Conservation (phyloP, 2,113 vertebrate species). For the Hoplias malabaricus region DNA sequence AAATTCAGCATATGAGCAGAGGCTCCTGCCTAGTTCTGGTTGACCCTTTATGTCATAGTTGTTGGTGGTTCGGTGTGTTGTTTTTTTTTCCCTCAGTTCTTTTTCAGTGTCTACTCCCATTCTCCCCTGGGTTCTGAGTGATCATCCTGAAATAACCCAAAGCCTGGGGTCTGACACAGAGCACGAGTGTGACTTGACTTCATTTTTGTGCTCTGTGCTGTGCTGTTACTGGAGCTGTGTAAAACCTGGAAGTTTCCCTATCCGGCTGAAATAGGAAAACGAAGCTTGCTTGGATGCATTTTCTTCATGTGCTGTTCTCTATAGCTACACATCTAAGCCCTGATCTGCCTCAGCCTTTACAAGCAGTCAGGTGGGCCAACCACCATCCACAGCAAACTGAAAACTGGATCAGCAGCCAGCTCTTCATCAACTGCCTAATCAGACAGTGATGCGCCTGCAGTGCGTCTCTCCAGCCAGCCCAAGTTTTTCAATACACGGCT, state of each 20-base stretch:
- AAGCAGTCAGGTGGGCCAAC: slow-evolving; percentile 5
- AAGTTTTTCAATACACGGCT: not conserved
- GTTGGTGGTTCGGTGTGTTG: slow-evolving; percentile 60
- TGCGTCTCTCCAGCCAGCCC: not conserved
- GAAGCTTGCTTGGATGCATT: slow-evolving; percentile 27
- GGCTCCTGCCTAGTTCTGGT: slow-evolving; percentile 64
- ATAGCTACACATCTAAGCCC: slow-evolving; percentile 50
- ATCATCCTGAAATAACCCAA: slow-evolving; percentile 61
- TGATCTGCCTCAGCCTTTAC: slow-evolving; percentile 62
- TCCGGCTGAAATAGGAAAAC: slow-evolving; percentile 26
- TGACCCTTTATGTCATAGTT: slow-evolving; percentile 22
- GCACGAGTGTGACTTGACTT: slow-evolving; percentile 32
- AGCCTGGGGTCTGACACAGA: slow-evolving; percentile 52
- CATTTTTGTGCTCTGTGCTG: slow-evolving; percentile 26
- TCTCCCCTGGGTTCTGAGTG: slow-evolving; percentile 56
- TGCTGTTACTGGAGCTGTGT: not conserved
- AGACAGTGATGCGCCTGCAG: slow-evolving; percentile 13
- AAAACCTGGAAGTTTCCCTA: slow-evolving; percentile 2
- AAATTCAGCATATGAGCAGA: slow-evolving; percentile 46
- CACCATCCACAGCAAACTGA: slow-evolving; percentile 7
- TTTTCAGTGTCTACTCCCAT: slow-evolving; percentile 39
- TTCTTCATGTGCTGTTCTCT: slow-evolving; percentile 52
- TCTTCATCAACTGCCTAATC: slow-evolving; percentile 38
- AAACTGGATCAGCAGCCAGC: slow-evolving; percentile 34
- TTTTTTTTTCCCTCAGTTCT: slow-evolving; percentile 64